Percentiles rank a stretch among this genome's conserved stretches.
Evolutionary conservation across 2,113 vertebrate genomes (phyloP).

Genomic region (Empidonax alnorum): DNA sequence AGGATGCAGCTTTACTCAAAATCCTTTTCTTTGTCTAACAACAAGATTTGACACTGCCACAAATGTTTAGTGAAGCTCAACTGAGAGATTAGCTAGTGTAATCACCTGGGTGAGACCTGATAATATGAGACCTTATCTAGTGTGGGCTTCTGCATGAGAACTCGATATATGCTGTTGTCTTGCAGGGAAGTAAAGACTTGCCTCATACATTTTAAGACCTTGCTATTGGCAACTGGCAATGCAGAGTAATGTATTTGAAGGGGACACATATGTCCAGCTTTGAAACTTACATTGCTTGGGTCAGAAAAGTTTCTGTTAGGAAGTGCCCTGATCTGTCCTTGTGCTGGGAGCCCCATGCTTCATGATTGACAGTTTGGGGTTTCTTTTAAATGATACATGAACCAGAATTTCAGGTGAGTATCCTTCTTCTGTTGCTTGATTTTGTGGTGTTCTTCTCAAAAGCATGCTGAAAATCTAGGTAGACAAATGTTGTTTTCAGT

Average conservation of each 20-base stretch:
- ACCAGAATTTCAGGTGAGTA: constrained; percentile 6
- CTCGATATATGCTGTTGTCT: neutral
- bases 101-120: neutral
- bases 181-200: neutral
- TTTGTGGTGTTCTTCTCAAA: neutral
- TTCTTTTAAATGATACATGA: neutral
- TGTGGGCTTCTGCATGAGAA: neutral
- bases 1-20: neutral
- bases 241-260: neutral
- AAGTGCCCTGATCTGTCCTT: constrained; percentile 15
- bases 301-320: neutral
- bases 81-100: neutral
- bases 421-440: neutral
- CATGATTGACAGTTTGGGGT: neutral
- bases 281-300: neutral
- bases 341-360: constrained; percentile 30
- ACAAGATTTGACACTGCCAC: neutral
- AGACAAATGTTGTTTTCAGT: neutral
- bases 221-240: neutral
- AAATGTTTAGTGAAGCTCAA: neutral
- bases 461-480: neutral
- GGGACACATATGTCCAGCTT: neutral
- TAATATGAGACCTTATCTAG: neutral
- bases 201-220: fast-evolving
- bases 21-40: neutral